phyloP scores from a whole-genome alignment of 1,140 invertebrate species.

The Doryteuthis pealeii region DNA sequence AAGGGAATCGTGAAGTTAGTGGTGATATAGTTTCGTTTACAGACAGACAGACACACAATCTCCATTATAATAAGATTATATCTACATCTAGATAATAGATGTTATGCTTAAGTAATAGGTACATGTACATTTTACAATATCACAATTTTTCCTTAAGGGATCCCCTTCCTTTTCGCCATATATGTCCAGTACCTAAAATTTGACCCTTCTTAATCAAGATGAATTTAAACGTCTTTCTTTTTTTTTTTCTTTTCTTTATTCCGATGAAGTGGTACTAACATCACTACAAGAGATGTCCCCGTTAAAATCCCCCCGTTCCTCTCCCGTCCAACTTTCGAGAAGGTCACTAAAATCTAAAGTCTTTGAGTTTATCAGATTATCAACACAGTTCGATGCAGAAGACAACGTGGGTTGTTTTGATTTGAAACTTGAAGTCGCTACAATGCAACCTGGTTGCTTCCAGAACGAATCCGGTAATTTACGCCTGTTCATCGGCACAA shows the following conservation, averaged over 20 bases:
- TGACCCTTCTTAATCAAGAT: too few species aligned
- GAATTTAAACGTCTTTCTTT: neutral
- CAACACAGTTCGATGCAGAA: neutral
- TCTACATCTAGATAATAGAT: too few species aligned
- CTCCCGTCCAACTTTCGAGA: constrained; percentile 46
- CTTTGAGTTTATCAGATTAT: constrained; percentile 29
- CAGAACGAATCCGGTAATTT: constrained; percentile 51
- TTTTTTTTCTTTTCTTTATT: neutral
- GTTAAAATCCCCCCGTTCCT: constrained; percentile 29
- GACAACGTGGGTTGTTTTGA: too few species aligned
- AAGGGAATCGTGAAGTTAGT: too few species aligned
- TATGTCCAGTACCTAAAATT: too few species aligned
- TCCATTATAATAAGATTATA: too few species aligned
- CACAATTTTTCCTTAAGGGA: too few species aligned
- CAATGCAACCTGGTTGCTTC: constrained; percentile 33
- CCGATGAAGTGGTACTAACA: constrained; percentile 34
- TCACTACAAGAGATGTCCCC: constrained; percentile 41
- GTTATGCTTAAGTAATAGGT: too few species aligned
- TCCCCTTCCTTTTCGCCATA: too few species aligned
- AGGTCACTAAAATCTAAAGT: constrained; percentile 53
- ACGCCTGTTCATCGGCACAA: constrained; percentile 46
- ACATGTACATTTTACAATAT: too few species aligned
- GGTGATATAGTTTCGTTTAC: too few species aligned
- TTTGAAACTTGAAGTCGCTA: neutral
- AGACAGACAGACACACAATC: too few species aligned